These are phyloP conservation scores for Achatina immaculata DNA, from an alignment of 1,140 invertebrate genomes.

Conservation along the genomic window DNA sequence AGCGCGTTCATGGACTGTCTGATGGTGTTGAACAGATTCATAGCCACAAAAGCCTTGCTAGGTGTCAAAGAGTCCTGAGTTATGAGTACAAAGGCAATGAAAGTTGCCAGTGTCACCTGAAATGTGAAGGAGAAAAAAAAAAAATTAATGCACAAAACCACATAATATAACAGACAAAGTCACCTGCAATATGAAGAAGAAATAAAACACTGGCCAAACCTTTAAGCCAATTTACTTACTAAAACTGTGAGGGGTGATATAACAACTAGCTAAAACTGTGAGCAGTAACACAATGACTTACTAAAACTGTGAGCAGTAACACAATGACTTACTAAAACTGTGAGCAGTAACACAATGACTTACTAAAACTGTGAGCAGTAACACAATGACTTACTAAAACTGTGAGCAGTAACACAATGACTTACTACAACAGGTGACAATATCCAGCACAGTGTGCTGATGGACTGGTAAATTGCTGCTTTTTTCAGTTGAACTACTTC, in stretches of 20 bases:
- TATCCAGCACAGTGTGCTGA: slow-evolving; percentile 94
- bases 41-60: slow-evolving; percentile 91
- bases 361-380: no score
- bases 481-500: slow-evolving; percentile 71
- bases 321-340: no score
- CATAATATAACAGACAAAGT: no score
- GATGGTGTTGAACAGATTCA: slow-evolving; percentile 97
- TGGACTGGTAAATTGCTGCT: slow-evolving; percentile 71
- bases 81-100: slow-evolving; percentile 72
- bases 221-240: neutral
- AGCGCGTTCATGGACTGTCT: slow-evolving; percentile 84
- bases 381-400: no score
- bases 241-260: no score
- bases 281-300: no score
- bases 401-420: neutral
- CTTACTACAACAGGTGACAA: slow-evolving; percentile 88
- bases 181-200: neutral
- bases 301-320: no score
- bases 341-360: no score
- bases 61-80: slow-evolving; percentile 83
- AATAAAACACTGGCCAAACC: neutral
- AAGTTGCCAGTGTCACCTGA: slow-evolving; percentile 87
- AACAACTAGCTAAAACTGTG: no score
- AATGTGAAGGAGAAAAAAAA: slow-evolving; percentile 40
- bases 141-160: neutral